Base-by-base conservation (phyloP, 2,888 invertebrate genomes). In the Fragum sueziense region DNA sequence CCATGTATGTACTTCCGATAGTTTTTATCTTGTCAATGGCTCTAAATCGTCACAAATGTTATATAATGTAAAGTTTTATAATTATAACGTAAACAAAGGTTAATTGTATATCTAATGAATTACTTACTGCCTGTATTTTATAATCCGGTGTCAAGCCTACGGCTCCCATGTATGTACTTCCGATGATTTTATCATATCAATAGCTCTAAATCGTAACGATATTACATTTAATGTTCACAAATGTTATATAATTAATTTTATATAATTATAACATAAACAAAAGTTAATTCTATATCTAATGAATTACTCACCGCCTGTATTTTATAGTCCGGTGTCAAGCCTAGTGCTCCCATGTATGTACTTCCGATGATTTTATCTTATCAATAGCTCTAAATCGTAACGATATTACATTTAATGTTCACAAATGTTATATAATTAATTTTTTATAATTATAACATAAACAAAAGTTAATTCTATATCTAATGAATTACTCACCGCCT, bases 311-410 rank as follows among this genome's bases (percentile, higher is more conserved):
- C 79, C 71, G 89, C 90, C 85, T 90, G 88, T 41, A 90, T 90
- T 57, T 87, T 83, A 51, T 88, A 95, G 90, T 97, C 97, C 0
- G 97, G 97, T 93, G 97, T 97, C 75, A 98, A 94, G 0, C 98
- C 98, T 6, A 97, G 96, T 0, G 97, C 97, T 0, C 97, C 97
- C 97, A 98, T 97, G 93, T 97, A 98, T 0, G 97, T 97, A 4
- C 97, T 97, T 14, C 97, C 97, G 9, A 97, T 97, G 0, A 97
- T 98, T 94, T 98, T 98, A 98, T 97, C 94, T 98, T 98, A 93
- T 97, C 97, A 89, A 98, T 96, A 37, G 96, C 96, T 89, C 95
- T 95, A 91, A 97, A 98, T 57, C 97, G n/a, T n/a, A 57, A 17
- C 17, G 11, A 41, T 11, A 98, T 96, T 37, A 96, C 96, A 89